Base-by-base conservation (phyloP, 2,888 invertebrate species). In the Bhutanitis thaidina region DNA sequence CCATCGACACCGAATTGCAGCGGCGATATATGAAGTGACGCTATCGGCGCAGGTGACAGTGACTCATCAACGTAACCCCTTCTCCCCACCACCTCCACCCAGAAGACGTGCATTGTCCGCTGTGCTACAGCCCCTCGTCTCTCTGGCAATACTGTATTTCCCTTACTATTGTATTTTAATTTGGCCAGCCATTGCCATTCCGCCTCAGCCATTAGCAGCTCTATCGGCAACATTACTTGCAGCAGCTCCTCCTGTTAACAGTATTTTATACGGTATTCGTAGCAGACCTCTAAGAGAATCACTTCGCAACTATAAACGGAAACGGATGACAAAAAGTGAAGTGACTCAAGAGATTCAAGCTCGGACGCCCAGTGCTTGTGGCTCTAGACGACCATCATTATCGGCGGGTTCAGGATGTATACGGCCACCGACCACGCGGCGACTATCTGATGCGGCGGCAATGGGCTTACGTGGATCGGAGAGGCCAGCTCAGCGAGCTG, bases 1-100 rank as follows among this genome's bases (percentile, higher is more conserved):
- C 74, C 96, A 96, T 69, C 91, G 95, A 5, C 95, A 96, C 72
- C 91, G 95, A 53, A 96, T 96, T 61, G 95, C 95, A 25, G 94
- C 95, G 39, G 95, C 96, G 16, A 95, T 96, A 60, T 95, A 94
- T 80, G 95, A 96, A 87, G 95, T 95, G 36, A 95, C 95, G 0
- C 77, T 96, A 45, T 94, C 95, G 7, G 95, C 95, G 0, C 95
- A 96, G 83, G 95, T 95, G 58, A 94, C 95, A 43, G 94, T 95
- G 62, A 95, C 95, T 0, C 95, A 95, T 69, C 95, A 95, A 73
- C 88, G 94, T 58, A 95, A 95, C 68, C 95, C 95, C 7, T 94
- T 95, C 73, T 92, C 93, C 57, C 91, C 94, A 39, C 93, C 93
- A 25, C 92, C 93, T 1, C 92, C 93, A 1, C 93, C 93, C 0